Evolutionary conservation across 1,140 invertebrate genomes (phyloP).

Genomic region (Cyphomyrmex costatus): DNA sequence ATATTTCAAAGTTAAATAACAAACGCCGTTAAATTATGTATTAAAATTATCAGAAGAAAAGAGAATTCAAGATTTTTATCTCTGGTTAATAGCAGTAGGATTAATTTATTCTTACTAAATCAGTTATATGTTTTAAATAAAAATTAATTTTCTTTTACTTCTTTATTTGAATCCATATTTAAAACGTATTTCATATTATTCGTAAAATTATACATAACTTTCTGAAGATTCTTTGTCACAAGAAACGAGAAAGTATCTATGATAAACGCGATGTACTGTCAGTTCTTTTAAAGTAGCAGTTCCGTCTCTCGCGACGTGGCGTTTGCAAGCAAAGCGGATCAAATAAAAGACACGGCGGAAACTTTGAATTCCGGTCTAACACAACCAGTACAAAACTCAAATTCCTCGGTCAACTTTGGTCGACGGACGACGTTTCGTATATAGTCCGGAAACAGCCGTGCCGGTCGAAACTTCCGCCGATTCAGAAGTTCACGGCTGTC

Average conservation of each 20-base stretch:
- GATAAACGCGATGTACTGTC: neutral
- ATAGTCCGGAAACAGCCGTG: constrained; percentile 38
- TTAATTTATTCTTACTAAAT: neutral
- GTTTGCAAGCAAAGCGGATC: constrained; percentile 46
- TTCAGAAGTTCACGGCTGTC: constrained; percentile 40
- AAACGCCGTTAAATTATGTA: neutral
- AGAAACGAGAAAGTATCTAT: constrained; percentile 11
- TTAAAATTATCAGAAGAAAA: neutral
- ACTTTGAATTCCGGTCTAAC: constrained; percentile 45
- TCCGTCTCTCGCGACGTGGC: constrained; percentile 6
- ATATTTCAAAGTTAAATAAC: constrained; percentile 5
- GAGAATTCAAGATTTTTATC: neutral
- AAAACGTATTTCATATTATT: neutral
- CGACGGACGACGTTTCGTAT: constrained; percentile 27
- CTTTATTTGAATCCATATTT: neutral
- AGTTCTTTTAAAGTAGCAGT: constrained; percentile 15
- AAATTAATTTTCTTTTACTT: neutral
- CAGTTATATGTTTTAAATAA: neutral
- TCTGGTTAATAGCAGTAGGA: neutral
- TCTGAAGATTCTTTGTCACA: neutral
- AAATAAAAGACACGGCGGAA: constrained; percentile 52
- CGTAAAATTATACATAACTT: neutral
- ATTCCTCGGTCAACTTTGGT: constrained; percentile 53
- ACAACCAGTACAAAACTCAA: constrained; percentile 52
- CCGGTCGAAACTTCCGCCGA: constrained; percentile 42